Evolutionary conservation across 2,797 vertebrate genomes (phyloP).

Genomic region (Xerus rutilus): DNA sequence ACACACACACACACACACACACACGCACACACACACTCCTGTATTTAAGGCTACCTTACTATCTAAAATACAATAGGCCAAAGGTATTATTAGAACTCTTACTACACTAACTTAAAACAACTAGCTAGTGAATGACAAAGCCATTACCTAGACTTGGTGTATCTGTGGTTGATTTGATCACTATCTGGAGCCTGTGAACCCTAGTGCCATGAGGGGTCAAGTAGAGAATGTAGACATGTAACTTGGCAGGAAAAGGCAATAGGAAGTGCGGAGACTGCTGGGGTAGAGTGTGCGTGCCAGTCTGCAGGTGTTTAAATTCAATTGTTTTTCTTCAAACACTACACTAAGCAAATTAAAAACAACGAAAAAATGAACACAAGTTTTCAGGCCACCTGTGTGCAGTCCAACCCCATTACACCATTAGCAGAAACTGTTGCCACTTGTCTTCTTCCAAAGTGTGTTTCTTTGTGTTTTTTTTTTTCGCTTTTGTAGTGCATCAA

Average conservation of each 20-base stretch:
- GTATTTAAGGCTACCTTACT: background rate
- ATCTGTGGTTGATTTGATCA: background rate
- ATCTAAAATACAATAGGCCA: slow-evolving; percentile 3
- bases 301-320: background rate
- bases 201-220: background rate
- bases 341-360: background rate
- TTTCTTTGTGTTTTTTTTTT: background rate
- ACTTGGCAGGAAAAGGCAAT: background rate
- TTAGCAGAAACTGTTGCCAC: background rate
- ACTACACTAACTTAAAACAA: background rate
- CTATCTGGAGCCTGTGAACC: background rate
- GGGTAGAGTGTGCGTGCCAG: fast-evolving
- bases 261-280: background rate
- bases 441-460: background rate
- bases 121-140: background rate
- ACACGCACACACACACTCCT: too few relatives aligned
- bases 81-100: background rate
- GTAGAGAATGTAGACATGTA: background rate
- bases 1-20: too few relatives aligned
- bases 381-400: background rate
- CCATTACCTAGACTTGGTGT: background rate
- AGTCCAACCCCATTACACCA: background rate
- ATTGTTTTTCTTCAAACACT: background rate
- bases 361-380: background rate
- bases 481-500: too few relatives aligned